Percentiles rank a stretch among this genome's conserved stretches.
Conservation (phyloP, 1,140 invertebrate species). For the Phymorhynchus buccinoides region DNA sequence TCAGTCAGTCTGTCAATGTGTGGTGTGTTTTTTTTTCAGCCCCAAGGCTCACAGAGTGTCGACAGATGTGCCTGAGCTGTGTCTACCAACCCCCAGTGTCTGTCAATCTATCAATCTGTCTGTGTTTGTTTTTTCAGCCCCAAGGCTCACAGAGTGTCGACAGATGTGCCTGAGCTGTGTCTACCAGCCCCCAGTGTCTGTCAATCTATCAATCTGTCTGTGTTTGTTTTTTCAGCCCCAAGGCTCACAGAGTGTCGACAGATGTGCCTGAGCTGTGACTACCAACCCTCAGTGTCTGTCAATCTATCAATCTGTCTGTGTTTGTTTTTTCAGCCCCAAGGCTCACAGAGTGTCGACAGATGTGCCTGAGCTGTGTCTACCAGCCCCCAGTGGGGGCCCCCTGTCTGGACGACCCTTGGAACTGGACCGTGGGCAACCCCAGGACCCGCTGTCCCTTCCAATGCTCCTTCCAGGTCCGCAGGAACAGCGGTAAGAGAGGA, state of each 20-base stretch:
- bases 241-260: neutral
- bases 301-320: too few relatives aligned
- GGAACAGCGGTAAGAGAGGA: slow-evolving; percentile 2
- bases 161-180: too few relatives aligned
- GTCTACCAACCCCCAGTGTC: neutral
- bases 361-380: neutral
- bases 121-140: neutral
- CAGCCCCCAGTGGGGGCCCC: neutral
- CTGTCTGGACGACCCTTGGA: neutral
- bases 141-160: neutral
- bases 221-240: neutral
- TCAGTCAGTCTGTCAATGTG: too few relatives aligned
- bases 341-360: neutral
- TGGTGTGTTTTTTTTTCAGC: too few relatives aligned
- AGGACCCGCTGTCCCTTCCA: neutral
- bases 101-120: too few relatives aligned
- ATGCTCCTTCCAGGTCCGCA: neutral
- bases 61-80: neutral
- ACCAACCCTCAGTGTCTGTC: too few relatives aligned
- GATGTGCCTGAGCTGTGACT: too few relatives aligned
- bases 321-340: neutral
- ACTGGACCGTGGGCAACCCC: neutral
- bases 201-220: too few relatives aligned
- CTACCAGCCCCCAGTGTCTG: too few relatives aligned
- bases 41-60: neutral